A percentile compares a stretch with the other conserved stretches of the same genome.
phyloP scores from a whole-genome alignment of 2,888 invertebrate species.

The Mystacides longicornis region DNA sequence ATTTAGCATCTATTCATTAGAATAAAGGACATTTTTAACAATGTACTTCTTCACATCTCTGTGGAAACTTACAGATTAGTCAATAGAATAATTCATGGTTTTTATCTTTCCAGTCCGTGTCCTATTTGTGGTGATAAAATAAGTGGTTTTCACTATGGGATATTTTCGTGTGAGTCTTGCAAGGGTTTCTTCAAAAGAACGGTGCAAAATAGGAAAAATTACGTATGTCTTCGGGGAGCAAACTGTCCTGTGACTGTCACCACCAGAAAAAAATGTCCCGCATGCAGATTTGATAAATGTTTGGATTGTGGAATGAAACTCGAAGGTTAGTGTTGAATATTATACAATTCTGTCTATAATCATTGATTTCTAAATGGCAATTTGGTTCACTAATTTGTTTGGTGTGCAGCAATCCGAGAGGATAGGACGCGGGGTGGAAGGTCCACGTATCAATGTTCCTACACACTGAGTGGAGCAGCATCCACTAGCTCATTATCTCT shows the following conservation, averaged over 20 bases:
- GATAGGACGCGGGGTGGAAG: conserved; percentile 92
- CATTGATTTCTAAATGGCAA: not conserved
- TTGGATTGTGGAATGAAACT: conserved; percentile 94
- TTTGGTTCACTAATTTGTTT: not conserved
- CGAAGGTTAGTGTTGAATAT: conserved; percentile 55
- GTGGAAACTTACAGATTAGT: too few species aligned
- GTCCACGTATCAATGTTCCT: conserved; percentile 93
- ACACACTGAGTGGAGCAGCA: conserved; percentile 70
- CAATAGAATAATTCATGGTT: too few species aligned
- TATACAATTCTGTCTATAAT: not conserved
- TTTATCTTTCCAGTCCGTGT: conserved; percentile 69
- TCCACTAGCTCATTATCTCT: conserved; percentile 47
- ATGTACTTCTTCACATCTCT: too few species aligned
- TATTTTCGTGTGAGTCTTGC: conserved; percentile 96
- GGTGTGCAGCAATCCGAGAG: conserved; percentile 73
- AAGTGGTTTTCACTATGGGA: conserved; percentile 96
- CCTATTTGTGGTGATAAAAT: conserved; percentile 95
- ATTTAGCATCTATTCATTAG: too few species aligned
- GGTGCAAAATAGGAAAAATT: conserved; percentile 97
- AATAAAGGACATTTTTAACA: too few species aligned
- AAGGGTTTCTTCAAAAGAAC: conserved; percentile 98
- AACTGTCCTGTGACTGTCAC: conserved; percentile 88
- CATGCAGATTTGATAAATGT: conserved; percentile 94
- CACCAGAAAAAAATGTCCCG: conserved; percentile 94
- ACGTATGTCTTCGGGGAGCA: conserved; percentile 85